Evolutionary conservation across 2,888 invertebrate species (phyloP), one percentile per base, ranked within the genome.

Genomic region (Dendrolimus houi): DNA sequence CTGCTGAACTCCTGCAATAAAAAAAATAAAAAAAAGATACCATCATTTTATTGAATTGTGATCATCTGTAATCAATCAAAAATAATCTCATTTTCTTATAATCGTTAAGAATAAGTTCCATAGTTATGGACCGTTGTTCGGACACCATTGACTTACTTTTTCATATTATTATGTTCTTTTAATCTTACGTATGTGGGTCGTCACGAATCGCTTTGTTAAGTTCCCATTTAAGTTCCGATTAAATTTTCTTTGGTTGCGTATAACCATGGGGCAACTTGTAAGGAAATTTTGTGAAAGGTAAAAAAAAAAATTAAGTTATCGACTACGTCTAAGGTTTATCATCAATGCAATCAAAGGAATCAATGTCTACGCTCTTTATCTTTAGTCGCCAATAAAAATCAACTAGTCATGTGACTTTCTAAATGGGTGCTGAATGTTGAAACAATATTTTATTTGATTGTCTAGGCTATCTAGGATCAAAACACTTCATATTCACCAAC

Each of bases 121-220:
- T 72, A 70, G 69, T 72, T 59, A 69, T 63, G 73, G 75, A 70
- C 79, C 77, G 79, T 77, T 79, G 79, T 70, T 75, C 73, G 72
- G 69, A 70, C 73, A 75, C 76, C 72, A 71, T 70, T 67, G 71
- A 69, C 65, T 71, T 72, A 76, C 68, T 77, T 80, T 77, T 80
- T 78, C 74, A 72, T 74, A 68, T 80, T 78, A 74, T 72, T 74
- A 69, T 67, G 74, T 79, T 73, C 70, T 77, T 76, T 75, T 76
- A 76, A 74, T 66, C 63, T 71, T 74, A 66, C 69, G 77, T 77
- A 82, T 82, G 81, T 83, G 74, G 83, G 83, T 83, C 84, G 75
- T 72, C 79, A 75, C 78, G 77, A 79, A 75, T 79, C 64, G 74
- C 78, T 79, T 84, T 83, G 81, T 81, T 75, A 74, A 67, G 75